Base-by-base conservation (phyloP, 2,113 vertebrate species). In the Thinocorus orbignyianus region DNA sequence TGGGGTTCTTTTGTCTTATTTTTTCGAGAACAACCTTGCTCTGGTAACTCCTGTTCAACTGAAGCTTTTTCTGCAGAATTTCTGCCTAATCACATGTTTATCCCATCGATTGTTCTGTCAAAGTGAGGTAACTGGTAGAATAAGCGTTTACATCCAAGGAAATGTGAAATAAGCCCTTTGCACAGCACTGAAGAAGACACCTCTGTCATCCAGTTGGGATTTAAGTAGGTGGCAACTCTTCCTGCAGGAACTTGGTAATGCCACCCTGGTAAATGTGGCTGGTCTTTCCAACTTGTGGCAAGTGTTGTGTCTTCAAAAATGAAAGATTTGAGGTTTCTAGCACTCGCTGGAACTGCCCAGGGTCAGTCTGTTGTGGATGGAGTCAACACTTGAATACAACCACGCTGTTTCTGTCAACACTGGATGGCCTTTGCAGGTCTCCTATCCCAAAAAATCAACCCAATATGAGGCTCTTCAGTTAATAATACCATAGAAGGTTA, bases 401-500 rank as follows among this genome's bases (percentile, higher is more conserved):
- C 11, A 3, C 44, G 41, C 5, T 2, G 8, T 85, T 90, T 88
- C 81, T 96, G 55, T 62, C 49, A 70, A 39, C 9, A 20, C 2
- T 31, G 46, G 23, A 37, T 55, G 49, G n/a, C 58, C 42, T 92
- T 90, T 86, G 58, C 37, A 55, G 28, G 15, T 74, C 48, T 93
- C 26, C 64, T 86, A n/a, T 68, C 55, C 5, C 7, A 46, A 73
- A 83, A 89, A 83, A 66, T 7, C 41, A 88, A 51, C 33, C 37
- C 80, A 33, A 62, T 42, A 10, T 9, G 60, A 90, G 31, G 19
- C 22, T 52, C 77, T 64, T 74, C 33, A 64, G 58, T 58, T 86
- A 86, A 73, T 73, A 93, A 92, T 81, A 94, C 51, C 33, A n/a
- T 1, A 66, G 68, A 85, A 95, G 74, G 71, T 94, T 93, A 88